A percentile compares a stretch with the other conserved stretches of the same genome.
phyloP scores from a whole-genome alignment of 2,797 vertebrate genomes.

The Crenichthys baileyi region DNA sequence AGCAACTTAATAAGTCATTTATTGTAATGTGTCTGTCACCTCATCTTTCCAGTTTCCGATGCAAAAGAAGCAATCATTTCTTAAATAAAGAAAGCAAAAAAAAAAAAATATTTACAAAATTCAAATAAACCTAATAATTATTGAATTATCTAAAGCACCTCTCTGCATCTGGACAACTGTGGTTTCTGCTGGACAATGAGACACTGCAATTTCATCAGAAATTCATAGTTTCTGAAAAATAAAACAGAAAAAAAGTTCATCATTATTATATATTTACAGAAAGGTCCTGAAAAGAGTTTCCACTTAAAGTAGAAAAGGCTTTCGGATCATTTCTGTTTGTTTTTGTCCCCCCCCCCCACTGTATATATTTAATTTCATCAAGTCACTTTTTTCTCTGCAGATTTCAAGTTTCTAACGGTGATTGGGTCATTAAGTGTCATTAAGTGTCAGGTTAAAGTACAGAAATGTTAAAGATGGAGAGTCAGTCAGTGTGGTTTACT shows the following conservation, averaged over 20 bases:
- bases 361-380: slow-evolving; percentile 75
- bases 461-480: slow-evolving; percentile 76
- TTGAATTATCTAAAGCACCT: slow-evolving; percentile 90
- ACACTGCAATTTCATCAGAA: slow-evolving; percentile 83
- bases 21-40: slow-evolving; percentile 84
- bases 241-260: slow-evolving; percentile 55
- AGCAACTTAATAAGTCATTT: slow-evolving; percentile 85
- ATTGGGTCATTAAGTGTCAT: slow-evolving; percentile 77
- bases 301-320: slow-evolving; percentile 85
- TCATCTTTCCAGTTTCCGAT: slow-evolving; percentile 90
- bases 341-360: background rate
- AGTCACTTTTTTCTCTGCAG: slow-evolving; percentile 79
- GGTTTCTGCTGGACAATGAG: slow-evolving; percentile 78
- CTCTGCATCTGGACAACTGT: slow-evolving; percentile 85
- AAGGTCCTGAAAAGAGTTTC: slow-evolving; percentile 84
- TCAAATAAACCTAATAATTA: slow-evolving; percentile 90
- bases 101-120: slow-evolving; percentile 91
- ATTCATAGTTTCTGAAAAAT: slow-evolving; percentile 78
- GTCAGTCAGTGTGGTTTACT: slow-evolving; percentile 69
- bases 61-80: slow-evolving; percentile 92
- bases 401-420: slow-evolving; percentile 83
- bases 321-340: slow-evolving; percentile 80
- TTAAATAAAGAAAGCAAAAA: slow-evolving; percentile 91
- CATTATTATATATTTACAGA: slow-evolving; percentile 83
- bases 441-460: slow-evolving; percentile 73